These are phyloP conservation scores for Lateolabrax maculatus DNA, from an alignment of 2,797 vertebrate genomes.

Conservation along the genomic window DNA sequence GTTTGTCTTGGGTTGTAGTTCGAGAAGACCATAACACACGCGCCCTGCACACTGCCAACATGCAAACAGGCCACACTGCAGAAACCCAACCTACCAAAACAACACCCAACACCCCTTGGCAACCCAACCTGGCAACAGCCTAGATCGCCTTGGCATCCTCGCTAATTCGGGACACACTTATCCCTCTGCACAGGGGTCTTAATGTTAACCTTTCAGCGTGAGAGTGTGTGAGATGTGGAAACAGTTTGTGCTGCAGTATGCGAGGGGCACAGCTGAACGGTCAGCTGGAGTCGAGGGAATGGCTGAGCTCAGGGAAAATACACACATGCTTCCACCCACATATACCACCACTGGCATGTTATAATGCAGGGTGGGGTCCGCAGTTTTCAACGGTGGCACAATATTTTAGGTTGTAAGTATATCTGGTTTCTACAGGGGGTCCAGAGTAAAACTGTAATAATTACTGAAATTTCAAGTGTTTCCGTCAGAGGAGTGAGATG, in stretches of 20 bases:
- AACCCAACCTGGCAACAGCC: slow-evolving; percentile 56
- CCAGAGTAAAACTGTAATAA: too few species aligned
- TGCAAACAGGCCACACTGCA: slow-evolving; percentile 62
- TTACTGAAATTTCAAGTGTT: too few species aligned
- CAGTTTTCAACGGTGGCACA: slow-evolving; percentile 37
- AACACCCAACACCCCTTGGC: slow-evolving; percentile 58
- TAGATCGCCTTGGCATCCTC: slow-evolving; percentile 63
- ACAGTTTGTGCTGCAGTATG: slow-evolving; percentile 73
- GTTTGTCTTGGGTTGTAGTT: slow-evolving; percentile 55
- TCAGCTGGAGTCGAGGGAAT: slow-evolving; percentile 76
- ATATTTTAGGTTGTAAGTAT: slow-evolving; percentile 45
- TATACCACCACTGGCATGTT: slow-evolving; percentile 59
- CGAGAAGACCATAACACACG: slow-evolving; percentile 63
- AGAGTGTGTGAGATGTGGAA: slow-evolving; percentile 70
- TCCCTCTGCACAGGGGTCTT: slow-evolving; percentile 60
- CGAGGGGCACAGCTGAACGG: slow-evolving; percentile 75
- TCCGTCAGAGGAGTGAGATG: too few species aligned
- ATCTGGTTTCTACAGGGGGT: slow-evolving; percentile 15
- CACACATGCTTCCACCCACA: slow-evolving; percentile 55
- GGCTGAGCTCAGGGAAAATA: slow-evolving; percentile 75
- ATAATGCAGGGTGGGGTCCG: slow-evolving; percentile 60
- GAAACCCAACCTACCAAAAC: slow-evolving; percentile 61
- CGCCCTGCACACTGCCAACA: slow-evolving; percentile 55
- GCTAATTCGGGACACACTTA: slow-evolving; percentile 82
- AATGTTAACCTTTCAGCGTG: slow-evolving; percentile 65